These are phyloP conservation scores for Pholis gunnellus DNA, from an alignment of 2,113 vertebrate genomes.

Conservation along the genomic window DNA sequence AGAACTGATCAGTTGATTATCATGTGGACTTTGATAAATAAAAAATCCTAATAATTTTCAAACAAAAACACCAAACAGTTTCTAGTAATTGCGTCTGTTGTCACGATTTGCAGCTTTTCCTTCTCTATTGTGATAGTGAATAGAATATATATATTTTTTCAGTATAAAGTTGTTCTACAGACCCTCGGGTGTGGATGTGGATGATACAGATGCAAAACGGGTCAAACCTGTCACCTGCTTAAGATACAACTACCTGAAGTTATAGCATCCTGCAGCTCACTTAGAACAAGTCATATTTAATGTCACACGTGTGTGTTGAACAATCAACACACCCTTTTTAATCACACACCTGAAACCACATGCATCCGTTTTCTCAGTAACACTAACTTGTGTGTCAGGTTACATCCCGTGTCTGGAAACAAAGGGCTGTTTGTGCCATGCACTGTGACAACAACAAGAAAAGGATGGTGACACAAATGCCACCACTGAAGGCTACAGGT, in stretches of 20 bases:
- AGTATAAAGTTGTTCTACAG: not conserved
- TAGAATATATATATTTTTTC: not conserved
- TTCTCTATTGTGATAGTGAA: not conserved
- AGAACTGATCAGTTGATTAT: not conserved
- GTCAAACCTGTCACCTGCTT: not conserved
- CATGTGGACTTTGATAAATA: not conserved
- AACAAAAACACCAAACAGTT: not conserved
- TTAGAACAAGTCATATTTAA: not conserved
- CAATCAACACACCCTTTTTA: not conserved
- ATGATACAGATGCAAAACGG: not conserved
- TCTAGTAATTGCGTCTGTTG: not conserved
- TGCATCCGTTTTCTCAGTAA: not conserved
- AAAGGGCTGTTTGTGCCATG: not conserved
- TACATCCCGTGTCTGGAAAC: not conserved
- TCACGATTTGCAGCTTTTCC: not conserved
- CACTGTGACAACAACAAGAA: not conserved
- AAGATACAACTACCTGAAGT: not conserved
- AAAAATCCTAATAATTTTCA: not conserved
- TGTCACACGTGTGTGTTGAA: not conserved
- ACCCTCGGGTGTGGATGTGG: not conserved
- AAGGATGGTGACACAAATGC: not conserved
- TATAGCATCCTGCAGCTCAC: not conserved
- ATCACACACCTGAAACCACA: constrained; percentile 14
- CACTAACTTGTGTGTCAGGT: constrained; percentile 12
- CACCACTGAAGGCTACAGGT: constrained; percentile 3